These are phyloP conservation scores for Ennomos erosarius DNA, from an alignment of 2,888 invertebrate species.

Conservation along the genomic window DNA sequence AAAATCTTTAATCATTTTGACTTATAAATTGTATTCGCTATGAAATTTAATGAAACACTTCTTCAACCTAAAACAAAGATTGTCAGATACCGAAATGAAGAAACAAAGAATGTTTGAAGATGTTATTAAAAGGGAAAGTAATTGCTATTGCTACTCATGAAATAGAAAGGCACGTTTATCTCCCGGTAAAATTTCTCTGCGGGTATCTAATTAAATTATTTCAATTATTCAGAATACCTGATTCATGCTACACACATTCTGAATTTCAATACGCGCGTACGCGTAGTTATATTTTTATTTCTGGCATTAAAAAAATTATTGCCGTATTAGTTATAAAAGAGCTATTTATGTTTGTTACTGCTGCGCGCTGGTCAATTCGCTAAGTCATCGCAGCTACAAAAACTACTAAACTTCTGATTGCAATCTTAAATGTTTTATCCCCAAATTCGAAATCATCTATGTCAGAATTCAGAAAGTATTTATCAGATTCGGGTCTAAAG, in stretches of 20 bases:
- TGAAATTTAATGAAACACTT: conserved; percentile 17
- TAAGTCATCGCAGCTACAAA: neutral
- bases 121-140: conserved; percentile 56
- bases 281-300: too few species aligned
- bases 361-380: neutral
- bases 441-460: too few species aligned
- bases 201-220: conserved; percentile 67
- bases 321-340: too few species aligned
- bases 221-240: conserved; percentile 48
- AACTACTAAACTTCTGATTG: too few species aligned
- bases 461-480: too few species aligned
- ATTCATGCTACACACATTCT: conserved; percentile 17
- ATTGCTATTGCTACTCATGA: conserved; percentile 41
- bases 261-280: too few species aligned
- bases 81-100: conserved; percentile 31
- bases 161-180: conserved; percentile 55
- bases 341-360: too few species aligned
- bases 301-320: too few species aligned
- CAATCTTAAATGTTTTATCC: too few species aligned
- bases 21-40: too few species aligned
- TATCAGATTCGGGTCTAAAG: too few species aligned
- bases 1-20: too few species aligned
- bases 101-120: conserved; percentile 43
- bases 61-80: conserved; percentile 31
- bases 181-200: conserved; percentile 52